phyloP scores from a whole-genome alignment of 2,113 vertebrate species.

The Thalassoma bifasciatum region DNA sequence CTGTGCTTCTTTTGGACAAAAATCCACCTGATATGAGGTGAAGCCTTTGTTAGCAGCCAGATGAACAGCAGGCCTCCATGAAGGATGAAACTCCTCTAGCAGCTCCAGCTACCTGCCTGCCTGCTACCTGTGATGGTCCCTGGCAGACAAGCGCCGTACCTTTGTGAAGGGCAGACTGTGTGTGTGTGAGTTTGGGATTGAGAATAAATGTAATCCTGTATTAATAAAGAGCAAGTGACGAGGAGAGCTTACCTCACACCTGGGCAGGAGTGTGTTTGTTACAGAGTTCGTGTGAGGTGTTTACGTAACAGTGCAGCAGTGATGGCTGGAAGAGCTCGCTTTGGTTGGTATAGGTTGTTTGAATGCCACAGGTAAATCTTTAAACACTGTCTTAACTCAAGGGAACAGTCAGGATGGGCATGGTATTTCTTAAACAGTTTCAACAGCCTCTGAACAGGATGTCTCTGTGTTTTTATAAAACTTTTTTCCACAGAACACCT shows the following conservation, averaged over 20 bases:
- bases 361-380: not conserved
- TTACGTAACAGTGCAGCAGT: conserved; percentile 31
- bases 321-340: not conserved
- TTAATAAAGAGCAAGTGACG: conserved; percentile 78
- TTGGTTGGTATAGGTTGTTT: not conserved
- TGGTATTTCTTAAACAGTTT: not conserved
- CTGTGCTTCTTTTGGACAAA: conserved; percentile 16
- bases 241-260: conserved; percentile 70
- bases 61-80: conserved; percentile 35
- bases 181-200: conserved; percentile 63
- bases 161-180: conserved; percentile 7
- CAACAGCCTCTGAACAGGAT: not conserved
- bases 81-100: conserved; percentile 16
- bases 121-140: conserved; percentile 57
- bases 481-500: conserved; percentile 5
- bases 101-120: conserved; percentile 50
- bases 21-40: conserved; percentile 26
- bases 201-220: conserved; percentile 80
- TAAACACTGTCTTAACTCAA: not conserved
- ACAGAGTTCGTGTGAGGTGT: conserved; percentile 26
- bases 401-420: not conserved
- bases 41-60: conserved; percentile 30
- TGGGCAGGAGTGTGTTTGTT: conserved; percentile 21
- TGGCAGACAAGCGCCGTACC: conserved; percentile 52
- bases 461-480: not conserved